Evolutionary conservation across 1,140 invertebrate species (phyloP), one percentile per base, ranked within the genome.

Genomic region (Laupala kohalensis): DNA sequence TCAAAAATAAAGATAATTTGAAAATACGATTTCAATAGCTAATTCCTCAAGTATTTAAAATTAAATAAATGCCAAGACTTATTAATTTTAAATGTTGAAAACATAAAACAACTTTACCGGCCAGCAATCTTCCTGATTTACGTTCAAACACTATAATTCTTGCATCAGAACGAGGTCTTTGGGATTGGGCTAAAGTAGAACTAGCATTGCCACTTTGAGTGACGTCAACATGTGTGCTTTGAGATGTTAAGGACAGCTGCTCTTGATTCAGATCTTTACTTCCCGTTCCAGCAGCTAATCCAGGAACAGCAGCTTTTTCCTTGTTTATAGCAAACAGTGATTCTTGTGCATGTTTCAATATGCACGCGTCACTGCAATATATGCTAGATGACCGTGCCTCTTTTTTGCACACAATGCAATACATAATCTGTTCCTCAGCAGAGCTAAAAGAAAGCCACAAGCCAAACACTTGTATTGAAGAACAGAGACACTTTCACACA

Each of bases 321-420:
- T 64, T 71, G 27, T 64, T 71, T 25, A 70, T 70, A 30, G 25
- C n/a, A 53, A n/a, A 74, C 76, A 25, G 78, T 1, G 90, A 89
- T 72, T 90, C 88, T 75, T 91, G 87, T 1, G 92, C 92, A 82
- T 96, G 92, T 74, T 89, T 89, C 63, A 90, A 82, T 76, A 96
- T 94, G 78, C 95, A 97, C 13, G 86, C 84, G 76, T 94, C 90
- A 74, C 92, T 92, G 78, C 95, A 97, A 80, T 95, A 97, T 81
- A 95, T 89, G 69, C 90, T 86, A 75, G 86, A 87, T 73, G 84
- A 79, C 75, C 89, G 81, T 1, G 89, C 84, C 75, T 87, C 62
- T 62, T 76, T 73, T 71, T 72, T 72, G 71, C 78, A 78, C 73
- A 70, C 78, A 77, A 30, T 74, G 71, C 67, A 75, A 69, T 70